These are phyloP conservation scores for Hydroisotoma schaefferi DNA, from an alignment of 2,888 invertebrate species.

Conservation along the genomic window DNA sequence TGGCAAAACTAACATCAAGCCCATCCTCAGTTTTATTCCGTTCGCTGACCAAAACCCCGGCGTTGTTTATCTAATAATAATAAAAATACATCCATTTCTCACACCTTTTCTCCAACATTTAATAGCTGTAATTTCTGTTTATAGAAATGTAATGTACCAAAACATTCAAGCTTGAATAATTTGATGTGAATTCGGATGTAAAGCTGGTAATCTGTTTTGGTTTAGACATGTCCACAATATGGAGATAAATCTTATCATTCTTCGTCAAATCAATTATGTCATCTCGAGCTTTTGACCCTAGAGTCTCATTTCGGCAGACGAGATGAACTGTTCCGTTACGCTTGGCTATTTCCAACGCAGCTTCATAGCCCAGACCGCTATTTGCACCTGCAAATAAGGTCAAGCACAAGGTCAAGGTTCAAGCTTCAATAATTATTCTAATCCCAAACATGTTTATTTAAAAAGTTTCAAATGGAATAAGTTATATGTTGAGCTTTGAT, in stretches of 20 bases:
- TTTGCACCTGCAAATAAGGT: conserved; percentile 49
- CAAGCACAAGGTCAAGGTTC: too few species aligned
- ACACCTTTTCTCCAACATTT: too few species aligned
- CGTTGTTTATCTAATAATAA: conserved; percentile 54
- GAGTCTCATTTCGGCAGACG: conserved; percentile 53
- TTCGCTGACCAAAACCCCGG: conserved; percentile 55
- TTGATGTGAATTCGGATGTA: conserved; percentile 51
- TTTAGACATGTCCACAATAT: conserved; percentile 54
- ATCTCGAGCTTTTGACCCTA: conserved; percentile 52
- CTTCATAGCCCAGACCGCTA: conserved; percentile 53
- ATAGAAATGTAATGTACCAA: too few species aligned
- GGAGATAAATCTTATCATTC: conserved; percentile 54
- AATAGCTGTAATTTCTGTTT: too few species aligned
- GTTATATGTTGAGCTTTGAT: too few species aligned
- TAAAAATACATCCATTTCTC: neutral
- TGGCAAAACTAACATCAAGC: conserved; percentile 55
- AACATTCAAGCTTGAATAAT: conserved; percentile 52
- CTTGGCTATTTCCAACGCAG: conserved; percentile 53
- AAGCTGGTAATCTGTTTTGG: conserved; percentile 53
- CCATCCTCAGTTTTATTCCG: conserved; percentile 52
- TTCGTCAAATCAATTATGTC: conserved; percentile 52
- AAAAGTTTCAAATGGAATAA: too few species aligned
- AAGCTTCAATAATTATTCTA: too few species aligned
- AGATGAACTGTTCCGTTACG: conserved; percentile 55
- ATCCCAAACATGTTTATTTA: too few species aligned